Percentiles rank a stretch among this genome's conserved stretches.
phyloP scores from a whole-genome alignment of 1,140 invertebrate genomes.

The Danaus plexippus region DNA sequence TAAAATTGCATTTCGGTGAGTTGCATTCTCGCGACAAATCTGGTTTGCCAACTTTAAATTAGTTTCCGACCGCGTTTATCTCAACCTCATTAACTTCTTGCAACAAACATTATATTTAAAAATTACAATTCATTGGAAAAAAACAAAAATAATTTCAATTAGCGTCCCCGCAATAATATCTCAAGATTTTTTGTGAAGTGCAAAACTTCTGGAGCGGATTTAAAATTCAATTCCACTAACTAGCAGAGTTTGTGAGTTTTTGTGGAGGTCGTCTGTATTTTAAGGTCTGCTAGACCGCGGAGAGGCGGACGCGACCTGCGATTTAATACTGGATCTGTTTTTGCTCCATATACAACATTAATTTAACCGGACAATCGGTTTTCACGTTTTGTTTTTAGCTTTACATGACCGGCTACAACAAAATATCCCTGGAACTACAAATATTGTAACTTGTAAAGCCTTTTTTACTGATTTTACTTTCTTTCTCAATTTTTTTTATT shows the following conservation, averaged over 20 bases:
- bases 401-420: too few species aligned
- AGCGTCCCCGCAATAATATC: constrained; percentile 18
- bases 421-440: too few species aligned
- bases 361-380: too few species aligned
- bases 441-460: too few species aligned
- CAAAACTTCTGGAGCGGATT: constrained; percentile 16
- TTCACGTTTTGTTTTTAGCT: too few species aligned
- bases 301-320: constrained; percentile 2
- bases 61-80: constrained; percentile 2
- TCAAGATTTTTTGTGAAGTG: constrained; percentile 15
- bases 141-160: constrained; percentile 19
- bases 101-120: constrained; percentile 15
- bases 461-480: too few species aligned
- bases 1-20: constrained; percentile 12
- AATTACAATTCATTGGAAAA: constrained; percentile 3
- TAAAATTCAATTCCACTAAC: constrained; percentile 23
- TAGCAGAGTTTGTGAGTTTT: constrained; percentile 17
- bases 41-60: constrained; percentile 15
- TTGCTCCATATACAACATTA: too few species aligned
- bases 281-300: constrained; percentile 9
- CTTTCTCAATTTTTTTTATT: too few species aligned
- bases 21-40: constrained; percentile 8
- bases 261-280: constrained; percentile 13
- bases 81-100: neutral
- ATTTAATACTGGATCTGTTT: too few species aligned